phyloP scores from a whole-genome alignment of 2,888 invertebrate genomes.

The Parapristionchus giblindavisi region DNA sequence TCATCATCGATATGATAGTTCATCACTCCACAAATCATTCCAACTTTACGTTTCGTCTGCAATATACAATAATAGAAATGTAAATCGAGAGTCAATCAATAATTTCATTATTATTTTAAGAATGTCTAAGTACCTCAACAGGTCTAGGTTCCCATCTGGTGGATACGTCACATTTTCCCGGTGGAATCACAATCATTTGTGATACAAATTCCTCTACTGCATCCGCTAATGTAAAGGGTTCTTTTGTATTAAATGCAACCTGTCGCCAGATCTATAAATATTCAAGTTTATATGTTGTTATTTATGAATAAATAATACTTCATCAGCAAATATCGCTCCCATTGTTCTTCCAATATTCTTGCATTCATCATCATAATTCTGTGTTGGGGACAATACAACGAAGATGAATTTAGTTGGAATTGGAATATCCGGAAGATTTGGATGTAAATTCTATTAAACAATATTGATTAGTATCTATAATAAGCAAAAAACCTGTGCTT shows the following conservation, averaged over 20 bases:
- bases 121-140: conserved; percentile 43
- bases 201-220: conserved; percentile 59
- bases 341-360: conserved; percentile 69
- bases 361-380: conserved; percentile 61
- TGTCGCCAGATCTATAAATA: conserved; percentile 51
- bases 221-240: conserved; percentile 51
- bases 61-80: background rate
- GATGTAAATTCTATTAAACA: conserved; percentile 44
- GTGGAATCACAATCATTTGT: conserved; percentile 57
- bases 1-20: conserved; percentile 50
- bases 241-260: conserved; percentile 48
- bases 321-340: conserved; percentile 71
- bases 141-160: conserved; percentile 71
- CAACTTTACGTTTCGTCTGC: conserved; percentile 39
- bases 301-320: conserved; percentile 53
- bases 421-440: conserved; percentile 64
- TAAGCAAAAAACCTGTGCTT: conserved; percentile 41
- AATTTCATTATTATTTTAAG: background rate
- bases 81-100: background rate
- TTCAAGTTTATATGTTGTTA: background rate
- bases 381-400: conserved; percentile 69
- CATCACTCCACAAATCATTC: conserved; percentile 48
- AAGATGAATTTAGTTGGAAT: conserved; percentile 71
- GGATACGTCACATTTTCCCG: conserved; percentile 60
- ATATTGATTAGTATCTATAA: background rate